A percentile compares a stretch with the other conserved stretches of the same genome.
Evolutionary conservation across 2,797 vertebrate genomes (phyloP).

Genomic region (Crocidura indochinensis): DNA sequence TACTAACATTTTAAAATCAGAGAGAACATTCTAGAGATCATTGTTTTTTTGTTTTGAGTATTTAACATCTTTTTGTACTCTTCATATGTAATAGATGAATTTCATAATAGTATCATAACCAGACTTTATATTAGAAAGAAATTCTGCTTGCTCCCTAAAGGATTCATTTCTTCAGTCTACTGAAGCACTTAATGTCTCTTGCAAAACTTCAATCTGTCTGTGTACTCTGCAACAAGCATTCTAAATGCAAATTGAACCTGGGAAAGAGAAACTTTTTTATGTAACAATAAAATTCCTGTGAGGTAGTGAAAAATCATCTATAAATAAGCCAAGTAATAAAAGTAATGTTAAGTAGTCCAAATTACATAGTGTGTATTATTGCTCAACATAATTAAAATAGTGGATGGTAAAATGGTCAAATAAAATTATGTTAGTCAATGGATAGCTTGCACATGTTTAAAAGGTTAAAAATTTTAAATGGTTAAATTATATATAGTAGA

Average conservation of each 20-base stretch:
- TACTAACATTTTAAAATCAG: not conserved
- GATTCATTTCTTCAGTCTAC: not conserved
- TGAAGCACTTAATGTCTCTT: constrained; percentile 27
- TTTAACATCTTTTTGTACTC: not conserved
- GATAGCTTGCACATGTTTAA: not conserved
- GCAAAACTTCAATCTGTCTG: constrained; percentile 44
- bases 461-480: not conserved
- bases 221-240: not conserved
- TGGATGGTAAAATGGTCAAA: not conserved
- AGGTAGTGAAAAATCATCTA: not conserved
- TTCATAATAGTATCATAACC: not conserved
- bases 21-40: not conserved
- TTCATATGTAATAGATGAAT: not conserved
- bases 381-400: constrained; percentile 7
- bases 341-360: not conserved
- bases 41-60: not conserved
- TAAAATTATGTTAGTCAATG: not conserved
- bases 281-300: not conserved
- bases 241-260: constrained; percentile 46
- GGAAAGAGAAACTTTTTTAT: not conserved
- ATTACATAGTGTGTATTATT: not conserved
- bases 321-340: constrained; percentile 38
- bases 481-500: not conserved
- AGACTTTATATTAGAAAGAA: not conserved
- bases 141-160: not conserved